Evolutionary conservation across 2,797 vertebrate genomes (phyloP), one percentile per base, ranked within the genome.

Genomic region (Oreochromis grahami): DNA sequence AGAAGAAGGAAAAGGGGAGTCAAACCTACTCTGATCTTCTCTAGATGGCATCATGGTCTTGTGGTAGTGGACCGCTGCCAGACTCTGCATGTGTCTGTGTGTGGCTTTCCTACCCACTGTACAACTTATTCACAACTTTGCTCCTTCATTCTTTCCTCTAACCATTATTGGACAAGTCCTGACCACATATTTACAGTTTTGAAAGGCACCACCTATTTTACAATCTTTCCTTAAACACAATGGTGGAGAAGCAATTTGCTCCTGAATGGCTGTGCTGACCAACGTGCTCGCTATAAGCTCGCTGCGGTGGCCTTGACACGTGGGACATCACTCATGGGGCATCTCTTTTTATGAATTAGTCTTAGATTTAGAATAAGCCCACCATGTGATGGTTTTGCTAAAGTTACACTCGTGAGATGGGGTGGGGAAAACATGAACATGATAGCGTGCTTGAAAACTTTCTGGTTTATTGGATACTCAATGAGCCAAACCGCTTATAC

Each of bases 151-250:
- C 84, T 94, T 92, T 89, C 90, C 89, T 86, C 84, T 65, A 80
- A 84, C 74, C 79, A 72, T 76, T 19, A 14, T 82, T 2, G 51
- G 78, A 86, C 63, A 88, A 89, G 68, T 74, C 58, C 77, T 58
- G 43, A 85, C 91, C 85, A 72, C 89, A 89, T 84, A 84, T 93
- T 91, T 89, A 88, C 87, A 91, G 78, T 56, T 81, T 38, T 84
- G 50, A 89, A 86, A 88, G 80, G 86, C 84, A 88, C 86, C 88
- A 86, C 86, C 78, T 87, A 90, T 86, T 93, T 94, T 86, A 92
- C 82, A 78, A 15, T 85, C 77, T 72, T 19, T 81, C 77, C 60
- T 88, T 77, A 80, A 84, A 86, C 86, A 83, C 70, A 83, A 7
- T 24, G 76, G 48, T 79, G 32, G 45, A 80, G 76, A 74, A 24